These are phyloP conservation scores for Hestina assimilis DNA, from an alignment of 1,140 invertebrate genomes.

Conservation along the genomic window DNA sequence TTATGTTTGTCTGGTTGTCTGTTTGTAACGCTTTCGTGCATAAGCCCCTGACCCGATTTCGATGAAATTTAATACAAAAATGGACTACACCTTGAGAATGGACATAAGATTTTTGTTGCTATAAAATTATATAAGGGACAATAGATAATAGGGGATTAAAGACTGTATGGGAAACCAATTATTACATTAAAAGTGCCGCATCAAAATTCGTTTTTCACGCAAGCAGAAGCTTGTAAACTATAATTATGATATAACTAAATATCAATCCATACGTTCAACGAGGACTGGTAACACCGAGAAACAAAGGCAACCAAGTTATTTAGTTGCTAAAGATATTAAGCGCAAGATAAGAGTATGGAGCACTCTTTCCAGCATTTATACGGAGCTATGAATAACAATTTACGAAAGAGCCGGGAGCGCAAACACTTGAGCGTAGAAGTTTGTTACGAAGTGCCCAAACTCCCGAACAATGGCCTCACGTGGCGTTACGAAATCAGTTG, in stretches of 20 bases:
- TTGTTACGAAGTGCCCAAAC: constrained; percentile 72
- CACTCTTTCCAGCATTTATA: constrained; percentile 70
- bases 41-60: too few species aligned
- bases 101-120: too few species aligned
- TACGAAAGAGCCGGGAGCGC: constrained; percentile 64
- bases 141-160: too few species aligned
- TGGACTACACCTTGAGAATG: too few species aligned
- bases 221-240: too few species aligned
- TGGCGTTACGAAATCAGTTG: constrained; percentile 49
- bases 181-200: too few species aligned
- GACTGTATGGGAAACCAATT: too few species aligned
- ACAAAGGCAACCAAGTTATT: constrained; percentile 48
- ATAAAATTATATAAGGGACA: too few species aligned
- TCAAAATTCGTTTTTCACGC: background rate
- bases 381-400: constrained; percentile 76
- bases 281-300: constrained; percentile 12
- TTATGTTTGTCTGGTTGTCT: too few species aligned
- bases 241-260: too few species aligned
- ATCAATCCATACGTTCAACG: background rate
- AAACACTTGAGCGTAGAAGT: constrained; percentile 71
- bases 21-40: too few species aligned
- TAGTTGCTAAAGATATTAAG: constrained; percentile 60
- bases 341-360: constrained; percentile 63
- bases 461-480: constrained; percentile 63
- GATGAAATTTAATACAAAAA: too few species aligned